These are phyloP conservation scores for Caenorhabditis sinica DNA, from an alignment of 2,888 invertebrate species.

Conservation along the genomic window DNA sequence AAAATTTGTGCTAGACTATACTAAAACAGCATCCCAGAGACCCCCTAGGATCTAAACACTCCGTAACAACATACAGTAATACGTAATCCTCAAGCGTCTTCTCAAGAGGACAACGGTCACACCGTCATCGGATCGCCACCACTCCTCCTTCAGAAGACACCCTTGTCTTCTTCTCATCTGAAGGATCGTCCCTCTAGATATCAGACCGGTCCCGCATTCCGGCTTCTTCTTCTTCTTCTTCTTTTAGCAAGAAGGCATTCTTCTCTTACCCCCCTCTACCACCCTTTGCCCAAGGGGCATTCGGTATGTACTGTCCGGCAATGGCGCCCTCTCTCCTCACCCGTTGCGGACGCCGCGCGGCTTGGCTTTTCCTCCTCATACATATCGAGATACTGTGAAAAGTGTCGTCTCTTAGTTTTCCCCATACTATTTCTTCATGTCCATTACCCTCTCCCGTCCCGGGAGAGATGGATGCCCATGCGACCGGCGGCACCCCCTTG, in stretches of 20 bases:
- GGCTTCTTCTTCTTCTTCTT: conserved; percentile 24
- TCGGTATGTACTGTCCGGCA: conserved; percentile 60
- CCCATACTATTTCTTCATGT: conserved; percentile 12
- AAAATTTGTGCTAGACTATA: no score
- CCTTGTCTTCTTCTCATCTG: conserved; percentile 5
- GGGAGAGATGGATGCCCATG: neutral
- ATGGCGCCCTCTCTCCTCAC: no score
- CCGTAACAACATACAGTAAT: no score
- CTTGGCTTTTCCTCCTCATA: neutral
- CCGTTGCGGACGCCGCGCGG: no score
- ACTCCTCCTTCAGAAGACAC: no score
- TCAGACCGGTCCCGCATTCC: conserved; percentile 50
- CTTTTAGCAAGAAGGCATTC: conserved; percentile 29
- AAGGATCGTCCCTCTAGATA: no score
- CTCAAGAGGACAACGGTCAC: no score
- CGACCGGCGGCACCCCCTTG: no score
- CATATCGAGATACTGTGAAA: neutral
- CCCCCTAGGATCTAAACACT: no score
- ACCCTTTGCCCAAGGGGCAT: conserved; percentile 29
- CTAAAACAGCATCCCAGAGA: no score
- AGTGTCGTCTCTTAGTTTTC: conserved; percentile 23
- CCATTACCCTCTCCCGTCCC: neutral
- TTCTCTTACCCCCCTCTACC: conserved; percentile 34
- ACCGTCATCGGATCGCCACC: no score
- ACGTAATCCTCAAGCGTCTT: no score